phyloP scores from a whole-genome alignment of 2,888 invertebrate genomes.

The Neria commutata region DNA sequence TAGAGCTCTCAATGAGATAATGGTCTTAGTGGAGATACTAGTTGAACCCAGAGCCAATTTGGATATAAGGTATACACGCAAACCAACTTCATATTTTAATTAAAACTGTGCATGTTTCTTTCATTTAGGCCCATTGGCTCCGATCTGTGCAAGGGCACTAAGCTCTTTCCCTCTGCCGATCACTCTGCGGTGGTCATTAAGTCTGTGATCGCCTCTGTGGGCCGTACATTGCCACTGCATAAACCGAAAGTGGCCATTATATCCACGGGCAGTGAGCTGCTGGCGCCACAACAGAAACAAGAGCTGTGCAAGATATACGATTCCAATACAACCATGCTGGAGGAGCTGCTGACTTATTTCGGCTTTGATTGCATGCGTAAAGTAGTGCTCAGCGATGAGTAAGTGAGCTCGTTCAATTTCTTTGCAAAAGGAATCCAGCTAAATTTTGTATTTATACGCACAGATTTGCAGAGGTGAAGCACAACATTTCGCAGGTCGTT shows the following conservation, averaged over 20 bases:
- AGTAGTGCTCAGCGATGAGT: conserved; percentile 83
- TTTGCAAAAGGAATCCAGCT: neutral
- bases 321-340: conserved; percentile 86
- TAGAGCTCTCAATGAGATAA: too few relatives aligned
- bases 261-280: conserved; percentile 93
- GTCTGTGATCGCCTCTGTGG: conserved; percentile 57
- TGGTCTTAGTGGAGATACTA: conserved; percentile 77
- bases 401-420: conserved; percentile 59
- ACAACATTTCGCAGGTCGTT: conserved; percentile 67
- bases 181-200: conserved; percentile 52
- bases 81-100: neutral
- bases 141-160: conserved; percentile 58
- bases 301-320: conserved; percentile 85
- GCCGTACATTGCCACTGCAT: conserved; percentile 34
- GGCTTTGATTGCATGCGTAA: conserved; percentile 74
- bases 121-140: conserved; percentile 66
- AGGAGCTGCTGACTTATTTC: conserved; percentile 72
- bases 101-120: too few relatives aligned
- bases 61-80: conserved; percentile 72
- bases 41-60: conserved; percentile 71
- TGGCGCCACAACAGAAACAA: conserved; percentile 64
- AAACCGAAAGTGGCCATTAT: conserved; percentile 78
- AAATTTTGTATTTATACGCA: neutral
- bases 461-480: conserved; percentile 63
- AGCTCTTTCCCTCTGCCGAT: conserved; percentile 53